Percentiles rank a stretch among this genome's conserved stretches.
Conservation (phyloP, 2,113 vertebrate genomes). For the Apteryx owenii region DNA sequence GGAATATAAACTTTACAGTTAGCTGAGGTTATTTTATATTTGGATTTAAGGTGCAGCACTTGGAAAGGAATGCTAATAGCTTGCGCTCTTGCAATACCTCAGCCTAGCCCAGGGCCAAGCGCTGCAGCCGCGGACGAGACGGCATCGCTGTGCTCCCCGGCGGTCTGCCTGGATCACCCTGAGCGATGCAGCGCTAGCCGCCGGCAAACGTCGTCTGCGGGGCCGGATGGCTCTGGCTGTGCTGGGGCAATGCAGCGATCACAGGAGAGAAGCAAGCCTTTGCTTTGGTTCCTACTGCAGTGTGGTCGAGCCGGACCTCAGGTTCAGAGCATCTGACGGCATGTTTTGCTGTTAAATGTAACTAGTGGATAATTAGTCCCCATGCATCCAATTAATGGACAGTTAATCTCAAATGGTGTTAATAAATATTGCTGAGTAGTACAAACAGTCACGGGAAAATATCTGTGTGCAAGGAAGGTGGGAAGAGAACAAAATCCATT, state of each 20-base stretch:
- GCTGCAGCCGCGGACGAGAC: background rate
- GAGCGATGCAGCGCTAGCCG: accelerated
- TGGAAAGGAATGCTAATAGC: background rate
- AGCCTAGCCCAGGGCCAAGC: background rate
- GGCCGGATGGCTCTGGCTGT: background rate
- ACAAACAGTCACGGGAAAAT: background rate
- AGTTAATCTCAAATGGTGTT: background rate
- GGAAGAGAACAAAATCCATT: background rate
- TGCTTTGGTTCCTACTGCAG: background rate
- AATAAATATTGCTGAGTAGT: background rate
- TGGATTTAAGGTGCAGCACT: background rate
- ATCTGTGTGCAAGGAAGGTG: background rate
- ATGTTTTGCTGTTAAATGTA: background rate
- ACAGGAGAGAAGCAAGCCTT: background rate
- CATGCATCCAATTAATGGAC: background rate
- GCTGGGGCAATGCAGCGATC: background rate
- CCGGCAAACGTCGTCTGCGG: background rate
- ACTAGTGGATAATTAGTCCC: background rate
- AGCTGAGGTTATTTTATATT: background rate
- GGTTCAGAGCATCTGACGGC: background rate
- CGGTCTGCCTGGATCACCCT: background rate
- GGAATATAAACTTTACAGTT: background rate
- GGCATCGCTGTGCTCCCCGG: background rate
- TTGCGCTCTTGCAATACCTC: background rate
- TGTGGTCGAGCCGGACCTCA: background rate